phyloP scores from a whole-genome alignment of 2,888 invertebrate species.

The Sturmia bella region DNA sequence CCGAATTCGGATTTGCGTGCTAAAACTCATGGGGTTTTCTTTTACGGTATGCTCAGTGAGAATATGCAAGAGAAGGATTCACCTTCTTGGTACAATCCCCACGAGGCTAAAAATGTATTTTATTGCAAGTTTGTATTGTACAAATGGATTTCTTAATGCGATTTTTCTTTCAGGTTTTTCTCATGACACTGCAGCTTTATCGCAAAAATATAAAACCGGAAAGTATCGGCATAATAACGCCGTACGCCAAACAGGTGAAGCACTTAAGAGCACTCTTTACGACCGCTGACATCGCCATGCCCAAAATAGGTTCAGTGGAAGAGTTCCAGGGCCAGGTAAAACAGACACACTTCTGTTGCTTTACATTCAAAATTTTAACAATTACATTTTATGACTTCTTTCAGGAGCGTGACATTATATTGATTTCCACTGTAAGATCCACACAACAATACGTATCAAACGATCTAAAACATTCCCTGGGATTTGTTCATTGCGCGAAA shows the following conservation, averaged over 20 bases:
- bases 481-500: constrained; percentile 89
- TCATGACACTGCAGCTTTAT: constrained; percentile 85
- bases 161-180: constrained; percentile 81
- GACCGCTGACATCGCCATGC: constrained; percentile 82
- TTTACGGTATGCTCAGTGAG: constrained; percentile 87
- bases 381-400: constrained; percentile 1
- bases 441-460: constrained; percentile 79
- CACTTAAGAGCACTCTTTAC: constrained; percentile 78
- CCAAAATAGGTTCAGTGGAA: constrained; percentile 91
- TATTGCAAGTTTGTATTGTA: constrained; percentile 16
- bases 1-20: constrained; percentile 72
- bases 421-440: constrained; percentile 88
- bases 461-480: constrained; percentile 84
- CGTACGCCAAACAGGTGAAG: constrained; percentile 94
- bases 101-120: constrained; percentile 84
- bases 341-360: neutral
- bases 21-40: constrained; percentile 83
- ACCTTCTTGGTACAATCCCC: constrained; percentile 94
- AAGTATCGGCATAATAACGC: constrained; percentile 92
- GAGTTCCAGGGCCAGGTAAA: constrained; percentile 93
- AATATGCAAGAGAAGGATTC: constrained; percentile 89
- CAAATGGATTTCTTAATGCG: neutral
- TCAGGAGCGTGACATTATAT: constrained; percentile 84
- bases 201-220: constrained; percentile 84
- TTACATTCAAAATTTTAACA: neutral